Conservation (phyloP, 2,113 vertebrate genomes). For the Mormyrus lacerda region DNA sequence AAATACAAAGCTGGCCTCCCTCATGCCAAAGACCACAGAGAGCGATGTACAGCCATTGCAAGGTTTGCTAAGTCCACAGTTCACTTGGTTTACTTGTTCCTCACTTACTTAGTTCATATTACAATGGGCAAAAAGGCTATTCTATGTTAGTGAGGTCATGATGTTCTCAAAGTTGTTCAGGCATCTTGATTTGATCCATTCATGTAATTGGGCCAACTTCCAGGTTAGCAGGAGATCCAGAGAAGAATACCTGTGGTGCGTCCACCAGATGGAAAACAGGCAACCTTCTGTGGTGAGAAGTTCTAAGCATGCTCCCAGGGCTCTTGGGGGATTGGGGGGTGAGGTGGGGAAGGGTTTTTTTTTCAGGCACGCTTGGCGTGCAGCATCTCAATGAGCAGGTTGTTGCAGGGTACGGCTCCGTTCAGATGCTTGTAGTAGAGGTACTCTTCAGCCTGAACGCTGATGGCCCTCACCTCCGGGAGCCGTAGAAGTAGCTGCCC, state of each 20-base stretch:
- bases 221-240: slow-evolving; percentile 1
- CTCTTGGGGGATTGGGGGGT: neutral
- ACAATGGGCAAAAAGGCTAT: slow-evolving; percentile 23
- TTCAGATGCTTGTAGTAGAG: slow-evolving; percentile 98
- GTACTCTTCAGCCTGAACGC: slow-evolving; percentile 96
- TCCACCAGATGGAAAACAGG: neutral
- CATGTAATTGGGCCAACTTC: neutral
- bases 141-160: slow-evolving; percentile 22
- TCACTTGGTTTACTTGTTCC: slow-evolving; percentile 17
- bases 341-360: neutral
- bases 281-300: neutral
- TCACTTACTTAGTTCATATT: slow-evolving; percentile 23
- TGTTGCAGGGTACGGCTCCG: slow-evolving; percentile 95
- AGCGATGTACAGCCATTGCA: slow-evolving; percentile 30
- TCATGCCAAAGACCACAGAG: slow-evolving; percentile 25
- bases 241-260: slow-evolving; percentile 3
- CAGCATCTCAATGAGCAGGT: slow-evolving; percentile 98
- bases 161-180: slow-evolving; percentile 35
- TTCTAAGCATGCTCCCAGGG: neutral
- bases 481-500: slow-evolving; percentile 91
- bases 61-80: slow-evolving; percentile 31
- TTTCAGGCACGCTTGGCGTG: slow-evolving; percentile 90
- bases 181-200: neutral
- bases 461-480: slow-evolving; percentile 93
- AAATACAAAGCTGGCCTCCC: slow-evolving; percentile 1